Conservation (phyloP, 53 echinoderm and acorn worm species). For the Holothuria leucospilota region DNA sequence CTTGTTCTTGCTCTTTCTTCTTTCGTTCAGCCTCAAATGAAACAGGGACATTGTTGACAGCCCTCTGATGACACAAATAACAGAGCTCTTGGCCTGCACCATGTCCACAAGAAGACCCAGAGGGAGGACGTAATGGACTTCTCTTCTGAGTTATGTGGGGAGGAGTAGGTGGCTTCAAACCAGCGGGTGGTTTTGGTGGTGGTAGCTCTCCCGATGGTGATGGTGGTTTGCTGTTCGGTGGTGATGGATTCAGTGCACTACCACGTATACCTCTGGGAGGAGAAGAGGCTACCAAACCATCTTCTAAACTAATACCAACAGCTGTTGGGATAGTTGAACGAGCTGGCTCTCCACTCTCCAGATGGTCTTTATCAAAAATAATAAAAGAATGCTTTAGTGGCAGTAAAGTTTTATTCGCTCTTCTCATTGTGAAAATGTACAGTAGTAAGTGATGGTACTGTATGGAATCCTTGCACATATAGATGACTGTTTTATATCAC, state of each 20-base stretch:
- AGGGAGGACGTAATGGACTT: not conserved
- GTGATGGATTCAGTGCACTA: conserved; percentile 74
- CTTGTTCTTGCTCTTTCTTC: conserved; percentile 93
- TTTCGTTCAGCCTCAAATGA: conserved; percentile 84
- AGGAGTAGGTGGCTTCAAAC: conserved; percentile 33
- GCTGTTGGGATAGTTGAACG: conserved; percentile 76
- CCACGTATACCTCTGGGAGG: conserved; percentile 75
- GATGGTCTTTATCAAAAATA: no score
- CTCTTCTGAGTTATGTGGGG: conserved; percentile 34
- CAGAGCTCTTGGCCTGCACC: conserved; percentile 91
- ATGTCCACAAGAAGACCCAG: conserved; percentile 70
- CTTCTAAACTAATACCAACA: conserved; percentile 78
- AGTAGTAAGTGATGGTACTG: no score
- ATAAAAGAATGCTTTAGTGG: no score
- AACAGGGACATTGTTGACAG: conserved; percentile 86
- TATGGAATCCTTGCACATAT: no score
- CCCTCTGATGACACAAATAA: conserved; percentile 96
- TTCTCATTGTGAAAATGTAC: no score
- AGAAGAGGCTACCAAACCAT: conserved; percentile 65
- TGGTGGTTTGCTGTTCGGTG: conserved; percentile 61
- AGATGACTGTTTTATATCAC: no score
- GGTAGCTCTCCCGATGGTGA: conserved; percentile 69
- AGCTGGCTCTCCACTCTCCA: conserved; percentile 26
- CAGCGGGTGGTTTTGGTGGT: conserved; percentile 44
- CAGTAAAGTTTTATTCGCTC: no score